Evolutionary conservation across 2,888 invertebrate species (phyloP), one percentile per base, ranked within the genome.

Genomic region (Sinopyrophorus schimmeli): DNA sequence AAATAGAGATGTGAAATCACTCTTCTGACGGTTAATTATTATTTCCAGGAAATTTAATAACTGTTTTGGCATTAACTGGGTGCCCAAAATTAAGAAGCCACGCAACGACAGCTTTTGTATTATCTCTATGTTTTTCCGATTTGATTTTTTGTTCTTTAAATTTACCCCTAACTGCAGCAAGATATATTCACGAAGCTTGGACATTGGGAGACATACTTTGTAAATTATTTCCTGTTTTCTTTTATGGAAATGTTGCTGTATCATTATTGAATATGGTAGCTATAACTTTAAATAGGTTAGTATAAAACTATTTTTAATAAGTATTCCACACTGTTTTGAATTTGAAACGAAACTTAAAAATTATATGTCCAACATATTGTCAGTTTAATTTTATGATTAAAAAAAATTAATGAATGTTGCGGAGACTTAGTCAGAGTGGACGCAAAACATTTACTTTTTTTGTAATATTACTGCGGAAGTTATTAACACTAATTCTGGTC

Each of bases 211-310:
- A 83, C 11, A 78, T 80, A 1, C 77, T 91, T 20, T 92, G 92
- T 69, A 84, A 85, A 74, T 78, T 92, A 71, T 92, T 92, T 74
- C 91, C 92, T 0, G 85, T 92, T 59, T 82, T 92, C 59, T 91
- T 92, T 75, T 92, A 92, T 67, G 91, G 91, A 48, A 92, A 92
- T 69, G 91, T 92, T 38, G 92, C 91, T 0, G 89, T 90, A 2
- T 91, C 91, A 0, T 75, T 92, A 21, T 77, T 92, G 53, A 91
- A 89, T 64, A 92, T 92, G 89, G 91, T 92, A 38, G 90, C 90
- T 57, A 92, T 92, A 57, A 92, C 92, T 17, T 75, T 92, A 48
- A 92, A 92, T 75, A 86, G 92, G 89, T 90, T 66, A 76, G 74
- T 62, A 24, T 21, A 21, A 21, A 21, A n/a, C n/a, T n/a, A n/a